A percentile compares a stretch with the other conserved stretches of the same genome.
phyloP scores from a whole-genome alignment of 1,140 invertebrate species.

The Apis florea region DNA sequence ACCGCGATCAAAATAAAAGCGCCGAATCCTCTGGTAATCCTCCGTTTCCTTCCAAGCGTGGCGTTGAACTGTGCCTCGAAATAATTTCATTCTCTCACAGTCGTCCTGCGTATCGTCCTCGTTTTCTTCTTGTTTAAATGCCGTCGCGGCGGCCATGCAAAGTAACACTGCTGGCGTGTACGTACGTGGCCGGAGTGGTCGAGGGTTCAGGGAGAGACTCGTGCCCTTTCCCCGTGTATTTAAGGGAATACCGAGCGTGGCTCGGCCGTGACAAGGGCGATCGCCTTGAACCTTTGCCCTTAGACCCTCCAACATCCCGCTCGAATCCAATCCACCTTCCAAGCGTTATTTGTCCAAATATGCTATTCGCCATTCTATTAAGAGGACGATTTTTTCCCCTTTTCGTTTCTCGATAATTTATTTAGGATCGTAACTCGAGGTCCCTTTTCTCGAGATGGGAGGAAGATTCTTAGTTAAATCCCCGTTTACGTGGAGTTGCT shows the following conservation, averaged over 20 bases:
- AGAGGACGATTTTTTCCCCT: too few relatives aligned
- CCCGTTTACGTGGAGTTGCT: neutral
- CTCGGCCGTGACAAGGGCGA: slow-evolving; percentile 51
- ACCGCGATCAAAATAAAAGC: slow-evolving; percentile 29
- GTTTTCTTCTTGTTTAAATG: slow-evolving; percentile 70
- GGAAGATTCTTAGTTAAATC: neutral
- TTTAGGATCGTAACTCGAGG: too few relatives aligned
- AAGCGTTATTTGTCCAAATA: neutral
- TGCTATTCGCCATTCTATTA: neutral
- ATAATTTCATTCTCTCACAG: slow-evolving; percentile 71
- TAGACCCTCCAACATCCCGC: slow-evolving; percentile 33
- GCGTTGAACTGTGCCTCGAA: slow-evolving; percentile 60
- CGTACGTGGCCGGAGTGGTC: slow-evolving; percentile 45
- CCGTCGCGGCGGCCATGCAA: slow-evolving; percentile 59
- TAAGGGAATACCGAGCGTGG: slow-evolving; percentile 49
- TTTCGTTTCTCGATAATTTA: too few relatives aligned
- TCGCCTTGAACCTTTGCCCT: slow-evolving; percentile 54
- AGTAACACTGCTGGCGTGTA: slow-evolving; percentile 59
- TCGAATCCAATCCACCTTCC: slow-evolving; percentile 5
- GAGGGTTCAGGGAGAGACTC: slow-evolving; percentile 30
- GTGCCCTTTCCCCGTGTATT: slow-evolving; percentile 25
- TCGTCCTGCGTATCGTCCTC: slow-evolving; percentile 55
- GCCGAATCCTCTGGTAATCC: slow-evolving; percentile 6
- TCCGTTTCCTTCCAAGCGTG: slow-evolving; percentile 28
- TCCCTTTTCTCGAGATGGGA: too few relatives aligned